These are phyloP conservation scores for Sphyrna mokarran DNA, from an alignment of 2,113 vertebrate genomes.

Conservation along the genomic window DNA sequence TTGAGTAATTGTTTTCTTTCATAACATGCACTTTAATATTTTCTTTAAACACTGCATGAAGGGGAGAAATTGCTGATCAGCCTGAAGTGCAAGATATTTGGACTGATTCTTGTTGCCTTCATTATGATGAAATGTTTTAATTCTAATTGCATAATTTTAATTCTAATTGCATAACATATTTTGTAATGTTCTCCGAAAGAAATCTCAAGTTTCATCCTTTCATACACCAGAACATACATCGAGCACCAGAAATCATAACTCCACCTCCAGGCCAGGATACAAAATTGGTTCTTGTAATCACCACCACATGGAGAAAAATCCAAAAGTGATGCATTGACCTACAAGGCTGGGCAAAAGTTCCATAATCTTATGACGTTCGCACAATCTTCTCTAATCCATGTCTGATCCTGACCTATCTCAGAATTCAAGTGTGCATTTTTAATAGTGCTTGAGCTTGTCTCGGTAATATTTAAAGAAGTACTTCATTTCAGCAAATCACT, in stretches of 20 bases:
- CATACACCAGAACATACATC: neutral
- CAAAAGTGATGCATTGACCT: neutral
- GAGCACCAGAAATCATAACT: too few relatives aligned
- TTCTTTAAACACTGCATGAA: neutral
- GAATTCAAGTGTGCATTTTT: neutral
- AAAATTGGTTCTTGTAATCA: neutral
- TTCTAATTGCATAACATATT: neutral
- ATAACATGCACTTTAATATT: neutral
- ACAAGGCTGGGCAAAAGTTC: too few relatives aligned
- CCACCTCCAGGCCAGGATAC: neutral
- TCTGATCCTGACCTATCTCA: neutral
- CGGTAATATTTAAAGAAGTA: neutral
- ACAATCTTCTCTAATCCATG: neutral
- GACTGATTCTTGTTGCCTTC: neutral
- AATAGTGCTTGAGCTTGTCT: neutral
- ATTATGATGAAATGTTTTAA: neutral
- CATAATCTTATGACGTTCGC: neutral
- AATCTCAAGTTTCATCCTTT: neutral
- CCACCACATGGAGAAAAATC: neutral
- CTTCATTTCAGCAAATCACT: neutral
- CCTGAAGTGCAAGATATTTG: neutral
- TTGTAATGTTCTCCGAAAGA: neutral
- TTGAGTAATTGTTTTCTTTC: slow-evolving; percentile 3
- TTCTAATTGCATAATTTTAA: neutral
- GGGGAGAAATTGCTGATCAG: neutral